Evolutionary conservation across 2,797 vertebrate species (phyloP), one percentile per base, ranked within the genome.

Genomic region (Chelmon rostratus): DNA sequence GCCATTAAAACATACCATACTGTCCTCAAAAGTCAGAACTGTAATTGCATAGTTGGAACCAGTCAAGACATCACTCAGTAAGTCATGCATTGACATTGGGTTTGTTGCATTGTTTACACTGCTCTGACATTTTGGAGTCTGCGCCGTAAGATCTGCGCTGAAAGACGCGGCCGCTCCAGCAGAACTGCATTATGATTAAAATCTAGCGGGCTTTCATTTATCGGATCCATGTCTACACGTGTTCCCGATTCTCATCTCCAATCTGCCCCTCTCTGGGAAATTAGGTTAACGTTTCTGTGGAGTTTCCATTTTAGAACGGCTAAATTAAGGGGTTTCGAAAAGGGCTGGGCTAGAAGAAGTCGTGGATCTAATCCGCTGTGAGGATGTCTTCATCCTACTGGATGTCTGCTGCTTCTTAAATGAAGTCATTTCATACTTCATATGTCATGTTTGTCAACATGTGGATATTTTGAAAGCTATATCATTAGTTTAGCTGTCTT

Each of bases 251-350:
- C 85, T 73, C 86, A 76, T 89, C 85, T 86, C 70, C 70, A 70
- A 74, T 88, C 82, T 77, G 82, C 58, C 83, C 59, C 72, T 83
- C 72, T 82, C 28, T 72, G 83, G 76, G 76, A 93, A 93, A 94
- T 94, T 88, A 89, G 83, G 87, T 94, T 91, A 92, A 70, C 82
- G 8, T 87, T 88, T 86, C 66, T 76, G 74, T 59, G 68, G 83
- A 93, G 85, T 94, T 93, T 93, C 90, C 89, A 93, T 93, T 92
- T 94, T 86, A 93, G 57, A 78, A 88, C 23, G 46, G 70, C 73
- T 85, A 77, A 89, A 81, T 89, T 83, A 83, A 82, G 79, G 79
- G 78, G n/a, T 86, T 91, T 86, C 50, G 58, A 83, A 76, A 76
- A 80, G 68, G 75, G 74, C 11, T 46, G 73, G 75, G 72, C 76